Evolutionary conservation across 2,113 vertebrate species (phyloP), one percentile per base, ranked within the genome.

Genomic region (Cricetomys ansorgei): DNA sequence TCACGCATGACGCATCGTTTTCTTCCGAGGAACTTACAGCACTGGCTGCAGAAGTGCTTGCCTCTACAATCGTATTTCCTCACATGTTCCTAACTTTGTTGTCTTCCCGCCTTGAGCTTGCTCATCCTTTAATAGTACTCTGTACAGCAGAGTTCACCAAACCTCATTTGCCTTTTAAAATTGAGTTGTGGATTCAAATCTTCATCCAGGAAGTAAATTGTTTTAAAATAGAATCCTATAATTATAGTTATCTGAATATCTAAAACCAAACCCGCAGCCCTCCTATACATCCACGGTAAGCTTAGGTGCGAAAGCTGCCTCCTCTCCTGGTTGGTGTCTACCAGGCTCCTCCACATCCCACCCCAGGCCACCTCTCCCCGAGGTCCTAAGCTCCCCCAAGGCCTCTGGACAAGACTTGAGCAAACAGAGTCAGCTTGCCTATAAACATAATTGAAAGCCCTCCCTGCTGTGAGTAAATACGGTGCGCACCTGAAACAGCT

Each of bases 201-300:
- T 89, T 93, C 27, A 70, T 96, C 85, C 89, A 34, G 31, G 27
- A 94, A 59, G 45, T 94, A 77, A 75, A 89, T 72, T 72, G 53
- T 88, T 95, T 94, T 83, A 57, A 85, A 94, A 90, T 27, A 77
- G 57, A 40, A 10, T 57, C 92, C 31, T 92, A 15, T 45, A 87
- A 45, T 73, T 91, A 72, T 12, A 92, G 59, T 93, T 80, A 81
- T 88, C 55, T 15, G 2, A 96, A 23, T 37, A 85, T 67, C 29
- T 48, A 34, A 80, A 9, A 57, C 34, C 10, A 21, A 92, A 93
- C 57, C 84, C 53, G 40, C 59, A 89, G 5, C 50, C n/a, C 87
- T 77, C 27, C 40, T 37, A 80, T 79, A 76, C 89, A 84, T 90
- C 59, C 77, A 55, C 55, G 12, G 67, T 77, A 48, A 88, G 40